phyloP scores from a whole-genome alignment of 1,140 invertebrate genomes.

The Cherax quadricarinatus region DNA sequence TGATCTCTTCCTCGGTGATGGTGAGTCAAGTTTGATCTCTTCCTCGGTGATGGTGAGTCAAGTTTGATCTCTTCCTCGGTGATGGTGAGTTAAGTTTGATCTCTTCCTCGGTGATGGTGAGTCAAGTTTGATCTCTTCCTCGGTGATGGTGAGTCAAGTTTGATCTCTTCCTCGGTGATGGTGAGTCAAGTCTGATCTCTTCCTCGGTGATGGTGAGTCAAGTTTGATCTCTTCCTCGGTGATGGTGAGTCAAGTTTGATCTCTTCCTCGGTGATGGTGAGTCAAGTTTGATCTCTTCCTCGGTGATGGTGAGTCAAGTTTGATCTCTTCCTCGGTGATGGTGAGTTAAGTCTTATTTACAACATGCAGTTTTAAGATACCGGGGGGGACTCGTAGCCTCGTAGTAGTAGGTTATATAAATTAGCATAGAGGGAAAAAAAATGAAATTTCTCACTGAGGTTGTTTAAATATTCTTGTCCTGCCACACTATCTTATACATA shows the following conservation, averaged over 20 bases:
- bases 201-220: constrained; percentile 48
- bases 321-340: constrained; percentile 47
- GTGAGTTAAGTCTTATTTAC: constrained; percentile 7
- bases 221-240: constrained; percentile 32
- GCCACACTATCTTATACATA: too few species aligned
- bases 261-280: constrained; percentile 17
- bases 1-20: constrained; percentile 57
- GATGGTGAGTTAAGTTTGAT: too few species aligned
- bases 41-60: constrained; percentile 46
- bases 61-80: not conserved
- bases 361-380: too few species aligned
- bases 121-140: constrained; percentile 25
- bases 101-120: constrained; percentile 56
- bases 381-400: too few species aligned
- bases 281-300: too few species aligned
- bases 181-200: too few species aligned
- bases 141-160: constrained; percentile 30
- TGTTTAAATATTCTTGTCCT: too few species aligned
- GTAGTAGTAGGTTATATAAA: too few species aligned
- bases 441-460: too few species aligned
- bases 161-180: constrained; percentile 6
- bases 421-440: too few species aligned
- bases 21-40: constrained; percentile 20
- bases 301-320: constrained; percentile 33
- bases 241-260: constrained; percentile 22